These are phyloP conservation scores for Nymphalis polychloros DNA, from an alignment of 2,888 invertebrate genomes.

Conservation along the genomic window DNA sequence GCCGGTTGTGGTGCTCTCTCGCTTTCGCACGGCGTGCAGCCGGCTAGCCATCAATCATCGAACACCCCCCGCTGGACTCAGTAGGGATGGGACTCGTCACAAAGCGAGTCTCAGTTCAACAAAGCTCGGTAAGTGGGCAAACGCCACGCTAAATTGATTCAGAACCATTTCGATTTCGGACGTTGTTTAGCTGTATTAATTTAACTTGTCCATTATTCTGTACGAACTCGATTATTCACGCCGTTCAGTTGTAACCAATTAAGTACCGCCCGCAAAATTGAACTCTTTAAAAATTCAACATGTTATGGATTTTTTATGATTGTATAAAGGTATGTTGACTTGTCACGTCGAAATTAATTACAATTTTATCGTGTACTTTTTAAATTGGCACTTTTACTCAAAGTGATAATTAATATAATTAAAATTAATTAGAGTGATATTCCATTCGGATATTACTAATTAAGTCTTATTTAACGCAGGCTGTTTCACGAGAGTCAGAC, in stretches of 20 bases:
- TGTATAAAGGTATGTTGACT: neutral
- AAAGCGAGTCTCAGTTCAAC: slow-evolving; percentile 62
- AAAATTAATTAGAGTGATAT: slow-evolving; percentile 37
- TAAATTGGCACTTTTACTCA: slow-evolving; percentile 16
- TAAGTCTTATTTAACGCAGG: slow-evolving; percentile 37
- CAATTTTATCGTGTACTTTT: neutral
- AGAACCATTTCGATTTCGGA: slow-evolving; percentile 60
- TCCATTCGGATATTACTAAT: slow-evolving; percentile 39
- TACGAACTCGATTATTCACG: slow-evolving; percentile 28
- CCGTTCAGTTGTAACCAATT: slow-evolving; percentile 17
- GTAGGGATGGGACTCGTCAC: slow-evolving; percentile 77
- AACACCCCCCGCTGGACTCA: slow-evolving; percentile 74
- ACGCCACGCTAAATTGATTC: slow-evolving; percentile 76
- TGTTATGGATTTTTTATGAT: slow-evolving; percentile 8
- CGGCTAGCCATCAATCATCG: slow-evolving; percentile 79
- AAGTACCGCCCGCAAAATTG: slow-evolving; percentile 9
- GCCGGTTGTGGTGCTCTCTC: slow-evolving; percentile 52
- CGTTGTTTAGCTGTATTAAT: slow-evolving; percentile 63
- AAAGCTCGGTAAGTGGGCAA: slow-evolving; percentile 79
- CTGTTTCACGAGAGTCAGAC: slow-evolving; percentile 26
- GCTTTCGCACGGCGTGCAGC: slow-evolving; percentile 60
- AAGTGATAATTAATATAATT: slow-evolving; percentile 33
- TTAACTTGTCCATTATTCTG: slow-evolving; percentile 43
- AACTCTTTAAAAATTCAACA: slow-evolving; percentile 8
- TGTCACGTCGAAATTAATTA: slow-evolving; percentile 3